Conservation (phyloP, 1,140 invertebrate species). For the Hesperophylax magnus region DNA sequence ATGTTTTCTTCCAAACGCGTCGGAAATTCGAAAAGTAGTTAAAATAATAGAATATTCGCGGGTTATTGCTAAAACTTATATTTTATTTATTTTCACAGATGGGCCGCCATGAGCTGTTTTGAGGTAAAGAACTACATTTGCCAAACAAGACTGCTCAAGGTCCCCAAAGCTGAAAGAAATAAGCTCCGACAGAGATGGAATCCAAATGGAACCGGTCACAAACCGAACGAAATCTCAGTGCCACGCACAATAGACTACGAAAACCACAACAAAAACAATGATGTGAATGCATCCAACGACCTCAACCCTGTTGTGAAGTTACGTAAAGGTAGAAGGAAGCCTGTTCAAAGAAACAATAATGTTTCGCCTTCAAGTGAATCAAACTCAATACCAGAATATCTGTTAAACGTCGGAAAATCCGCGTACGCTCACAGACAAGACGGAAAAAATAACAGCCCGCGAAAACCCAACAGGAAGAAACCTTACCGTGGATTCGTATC, state of each 20-base stretch:
- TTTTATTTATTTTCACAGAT: slow-evolving; percentile 64
- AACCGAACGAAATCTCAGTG: slow-evolving; percentile 68
- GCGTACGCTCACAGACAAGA: slow-evolving; percentile 32
- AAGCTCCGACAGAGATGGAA: slow-evolving; percentile 64
- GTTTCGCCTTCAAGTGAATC: background rate
- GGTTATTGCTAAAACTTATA: too few species aligned
- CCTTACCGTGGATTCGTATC: slow-evolving; percentile 59
- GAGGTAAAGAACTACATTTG: slow-evolving; percentile 77
- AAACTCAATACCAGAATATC: background rate
- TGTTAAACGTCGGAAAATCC: background rate
- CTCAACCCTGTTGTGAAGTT: background rate
- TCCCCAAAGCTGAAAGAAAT: slow-evolving; percentile 64
- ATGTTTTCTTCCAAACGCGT: too few species aligned
- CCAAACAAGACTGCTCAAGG: slow-evolving; percentile 71
- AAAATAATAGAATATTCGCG: too few species aligned
- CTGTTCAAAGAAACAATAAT: background rate
- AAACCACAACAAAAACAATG: slow-evolving; percentile 14
- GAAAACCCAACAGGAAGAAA: slow-evolving; percentile 37
- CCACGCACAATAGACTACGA: slow-evolving; percentile 58
- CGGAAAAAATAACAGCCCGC: slow-evolving; percentile 31
- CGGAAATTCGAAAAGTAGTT: too few species aligned
- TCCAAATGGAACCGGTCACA: slow-evolving; percentile 61
- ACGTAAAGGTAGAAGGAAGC: background rate
- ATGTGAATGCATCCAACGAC: slow-evolving; percentile 52
- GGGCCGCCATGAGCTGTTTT: slow-evolving; percentile 74